Evolutionary conservation across 1,140 invertebrate species (phyloP).

Genomic region (Drosophila kikkawai): DNA sequence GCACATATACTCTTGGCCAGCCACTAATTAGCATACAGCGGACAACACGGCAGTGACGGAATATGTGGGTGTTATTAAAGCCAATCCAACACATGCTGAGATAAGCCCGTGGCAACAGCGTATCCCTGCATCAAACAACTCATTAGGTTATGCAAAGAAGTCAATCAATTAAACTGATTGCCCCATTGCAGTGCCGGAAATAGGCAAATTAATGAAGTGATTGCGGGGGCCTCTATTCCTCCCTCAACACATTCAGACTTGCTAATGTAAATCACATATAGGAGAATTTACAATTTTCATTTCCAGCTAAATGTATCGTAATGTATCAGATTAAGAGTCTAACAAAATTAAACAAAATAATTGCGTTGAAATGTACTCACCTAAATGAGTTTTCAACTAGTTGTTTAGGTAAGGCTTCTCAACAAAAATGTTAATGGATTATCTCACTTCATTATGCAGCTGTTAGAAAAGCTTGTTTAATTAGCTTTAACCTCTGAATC

Average conservation of each 20-base stretch:
- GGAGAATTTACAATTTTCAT: neutral
- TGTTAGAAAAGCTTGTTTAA: neutral
- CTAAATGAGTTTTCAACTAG: neutral
- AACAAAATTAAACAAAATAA: neutral
- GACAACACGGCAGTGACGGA: neutral
- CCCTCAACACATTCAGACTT: neutral
- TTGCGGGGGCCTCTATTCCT: too few relatives aligned
- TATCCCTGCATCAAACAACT: neutral
- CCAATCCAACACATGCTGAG: slow-evolving; percentile 8
- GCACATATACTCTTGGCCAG: neutral
- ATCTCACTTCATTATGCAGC: too few relatives aligned
- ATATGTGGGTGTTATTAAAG: neutral
- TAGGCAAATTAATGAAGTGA: slow-evolving; percentile 1
- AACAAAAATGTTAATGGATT: neutral
- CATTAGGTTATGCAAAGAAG: slow-evolving; percentile 1
- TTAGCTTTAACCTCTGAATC: neutral
- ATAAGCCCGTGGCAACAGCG: neutral
- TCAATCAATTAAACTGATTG: slow-evolving; percentile 9
- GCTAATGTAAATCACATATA: neutral
- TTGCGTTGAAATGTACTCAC: neutral
- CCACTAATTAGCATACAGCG: slow-evolving; percentile 16
- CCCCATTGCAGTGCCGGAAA: neutral
- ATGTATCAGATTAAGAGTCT: neutral
- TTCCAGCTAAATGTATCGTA: neutral
- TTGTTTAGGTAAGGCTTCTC: neutral